Base-by-base conservation (phyloP, 2,797 vertebrate species). In the Ctenopoma multispine region DNA sequence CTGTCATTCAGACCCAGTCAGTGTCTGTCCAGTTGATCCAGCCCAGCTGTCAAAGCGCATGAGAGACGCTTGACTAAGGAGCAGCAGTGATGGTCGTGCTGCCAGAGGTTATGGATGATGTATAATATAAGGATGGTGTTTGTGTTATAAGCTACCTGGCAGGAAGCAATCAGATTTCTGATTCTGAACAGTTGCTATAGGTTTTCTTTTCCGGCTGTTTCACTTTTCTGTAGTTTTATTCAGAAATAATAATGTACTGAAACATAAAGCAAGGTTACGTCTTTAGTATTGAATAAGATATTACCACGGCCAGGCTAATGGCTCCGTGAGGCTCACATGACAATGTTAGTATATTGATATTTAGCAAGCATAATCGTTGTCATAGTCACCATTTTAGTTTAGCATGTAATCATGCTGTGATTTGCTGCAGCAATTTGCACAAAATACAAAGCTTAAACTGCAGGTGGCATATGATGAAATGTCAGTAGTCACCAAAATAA, bases 41-140 rank as follows among this genome's bases (percentile, higher is more conserved):
- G 72, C 87, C 87, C 85, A 75, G 84, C 89, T 92, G 92, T 92
- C 92, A 89, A 69, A 86, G 80, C 84, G 90, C 90, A 89, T 91
- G 86, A 91, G 88, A 88, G 87, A 83, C 85, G 59, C 74, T 62
- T 69, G 84, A 84, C 83, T 71, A 87, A 88, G 72, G 82, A 86
- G 88, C 72, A 77, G 79, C 60, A 68, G 75, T 69, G 79, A 82
- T n/a, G 69, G 72, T 75, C 76, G 76, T 54, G 79, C 84, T 80
- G 83, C 82, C 87, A 81, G 55, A 66, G 68, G 54, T 90, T 91
- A 79, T 81, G 69, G 83, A 87, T 88, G 87, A 85, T 80, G 85
- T 89, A 82, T 88, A 87, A 83, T 80, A 44, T 74, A 73, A 75
- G 71, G 75, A 73, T 73, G 74, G 71, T 72, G 79, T 86, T 86